Conservation (phyloP, 2,888 invertebrate species). For the Dasypolia templi region DNA sequence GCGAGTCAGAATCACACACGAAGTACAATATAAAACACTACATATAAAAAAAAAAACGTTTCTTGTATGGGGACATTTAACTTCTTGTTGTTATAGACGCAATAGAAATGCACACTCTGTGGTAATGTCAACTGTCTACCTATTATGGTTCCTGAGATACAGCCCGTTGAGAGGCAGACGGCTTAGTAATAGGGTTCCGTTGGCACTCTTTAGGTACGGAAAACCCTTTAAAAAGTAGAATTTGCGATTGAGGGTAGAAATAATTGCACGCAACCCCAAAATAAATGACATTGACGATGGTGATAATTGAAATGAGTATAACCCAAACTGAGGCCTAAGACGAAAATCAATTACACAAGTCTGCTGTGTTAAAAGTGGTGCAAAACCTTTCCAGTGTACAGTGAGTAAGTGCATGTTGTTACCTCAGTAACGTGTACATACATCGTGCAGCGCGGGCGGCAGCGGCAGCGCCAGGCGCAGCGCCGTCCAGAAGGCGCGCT, state of each 20-base stretch:
- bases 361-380: slow-evolving; percentile 16
- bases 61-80: too few species aligned
- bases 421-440: slow-evolving; percentile 63
- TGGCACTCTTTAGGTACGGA: too few species aligned
- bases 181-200: too few species aligned
- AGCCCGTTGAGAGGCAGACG: too few species aligned
- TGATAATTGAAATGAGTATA: background rate
- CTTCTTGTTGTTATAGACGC: too few species aligned
- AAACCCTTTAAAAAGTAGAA: background rate
- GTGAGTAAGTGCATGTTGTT: slow-evolving; percentile 32
- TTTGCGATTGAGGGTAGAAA: background rate
- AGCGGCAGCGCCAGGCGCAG: slow-evolving; percentile 92
- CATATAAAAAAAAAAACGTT: too few species aligned
- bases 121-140: too few species aligned
- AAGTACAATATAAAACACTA: too few species aligned
- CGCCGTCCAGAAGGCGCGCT: slow-evolving; percentile 92
- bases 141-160: too few species aligned
- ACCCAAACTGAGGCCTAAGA: background rate
- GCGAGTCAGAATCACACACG: too few species aligned
- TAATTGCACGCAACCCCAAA: background rate
- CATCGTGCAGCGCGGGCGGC: slow-evolving; percentile 75
- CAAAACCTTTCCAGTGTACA: background rate
- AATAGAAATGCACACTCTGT: too few species aligned
- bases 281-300: background rate
- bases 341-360: background rate